Evolutionary conservation across 2,888 invertebrate genomes (phyloP).

Genomic region (Gari tellinella): DNA sequence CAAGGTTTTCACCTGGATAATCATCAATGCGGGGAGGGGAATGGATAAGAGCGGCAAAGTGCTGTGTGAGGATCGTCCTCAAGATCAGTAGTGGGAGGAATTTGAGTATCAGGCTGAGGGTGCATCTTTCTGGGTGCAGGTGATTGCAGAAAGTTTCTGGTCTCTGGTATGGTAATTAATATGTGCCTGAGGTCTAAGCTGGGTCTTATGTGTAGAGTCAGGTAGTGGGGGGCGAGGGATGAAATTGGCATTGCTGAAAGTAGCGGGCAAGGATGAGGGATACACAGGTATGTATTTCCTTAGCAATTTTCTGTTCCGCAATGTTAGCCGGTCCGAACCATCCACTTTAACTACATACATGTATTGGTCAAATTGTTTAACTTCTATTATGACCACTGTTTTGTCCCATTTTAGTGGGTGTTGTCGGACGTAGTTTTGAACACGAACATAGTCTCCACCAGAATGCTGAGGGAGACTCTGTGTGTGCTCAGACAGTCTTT

Average conservation of each 20-base stretch:
- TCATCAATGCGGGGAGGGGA: not conserved
- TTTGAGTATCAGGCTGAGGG: not conserved
- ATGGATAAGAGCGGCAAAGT: not conserved
- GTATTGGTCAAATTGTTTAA: slow-evolving; percentile 61
- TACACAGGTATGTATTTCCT: slow-evolving; percentile 38
- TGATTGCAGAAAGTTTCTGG: too few relatives aligned
- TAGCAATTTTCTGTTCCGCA: too few relatives aligned
- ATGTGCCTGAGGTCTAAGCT: too few relatives aligned
- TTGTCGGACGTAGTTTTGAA: too few relatives aligned
- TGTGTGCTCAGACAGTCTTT: slow-evolving; percentile 39
- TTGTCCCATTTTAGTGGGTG: slow-evolving; percentile 75
- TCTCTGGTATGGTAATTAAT: not conserved
- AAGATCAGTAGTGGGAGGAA: not conserved
- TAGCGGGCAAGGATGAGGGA: not conserved
- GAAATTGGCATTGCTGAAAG: not conserved
- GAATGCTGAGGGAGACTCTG: too few relatives aligned
- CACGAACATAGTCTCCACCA: too few relatives aligned
- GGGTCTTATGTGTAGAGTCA: too few relatives aligned
- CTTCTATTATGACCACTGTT: slow-evolving; percentile 64
- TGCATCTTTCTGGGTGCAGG: too few relatives aligned
- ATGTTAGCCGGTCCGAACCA: slow-evolving; percentile 61
- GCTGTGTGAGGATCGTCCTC: not conserved
- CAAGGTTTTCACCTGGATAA: not conserved
- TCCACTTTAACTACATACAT: slow-evolving; percentile 52
- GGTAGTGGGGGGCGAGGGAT: too few relatives aligned